Conservation (phyloP, 1,140 invertebrate genomes). For the Orchesella cincta region DNA sequence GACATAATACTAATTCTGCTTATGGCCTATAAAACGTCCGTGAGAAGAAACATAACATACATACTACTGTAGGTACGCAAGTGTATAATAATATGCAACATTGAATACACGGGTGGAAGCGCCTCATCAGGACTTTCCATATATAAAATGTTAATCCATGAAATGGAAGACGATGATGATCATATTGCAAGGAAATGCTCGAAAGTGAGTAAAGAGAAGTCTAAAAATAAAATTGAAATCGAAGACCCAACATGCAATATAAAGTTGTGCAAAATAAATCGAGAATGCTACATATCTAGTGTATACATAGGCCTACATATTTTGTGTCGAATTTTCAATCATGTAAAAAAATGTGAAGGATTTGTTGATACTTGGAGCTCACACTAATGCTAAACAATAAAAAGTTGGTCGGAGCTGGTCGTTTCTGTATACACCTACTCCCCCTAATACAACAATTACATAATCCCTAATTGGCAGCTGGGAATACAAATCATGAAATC, state of each 20-base stretch:
- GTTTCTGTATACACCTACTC: too few relatives aligned
- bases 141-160: not conserved
- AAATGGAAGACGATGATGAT: not conserved
- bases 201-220: not conserved
- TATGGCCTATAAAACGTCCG: not conserved
- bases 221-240: constrained; percentile 17
- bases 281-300: not conserved
- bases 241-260: not conserved
- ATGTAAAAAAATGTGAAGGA: not conserved
- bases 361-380: not conserved
- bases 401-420: too few relatives aligned
- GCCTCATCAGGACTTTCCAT: too few relatives aligned
- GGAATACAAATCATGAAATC: too few relatives aligned
- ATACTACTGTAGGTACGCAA: too few relatives aligned
- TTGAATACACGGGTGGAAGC: too few relatives aligned
- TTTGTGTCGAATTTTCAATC: not conserved
- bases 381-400: not conserved
- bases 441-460: too few relatives aligned
- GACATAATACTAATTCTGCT: not conserved
- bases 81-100: too few relatives aligned
- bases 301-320: not conserved
- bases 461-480: too few relatives aligned
- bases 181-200: constrained; percentile 10
- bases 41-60: not conserved
- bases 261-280: not conserved